Evolutionary conservation across 2,113 vertebrate species (phyloP).

Genomic region (Callaeas wilsoni): DNA sequence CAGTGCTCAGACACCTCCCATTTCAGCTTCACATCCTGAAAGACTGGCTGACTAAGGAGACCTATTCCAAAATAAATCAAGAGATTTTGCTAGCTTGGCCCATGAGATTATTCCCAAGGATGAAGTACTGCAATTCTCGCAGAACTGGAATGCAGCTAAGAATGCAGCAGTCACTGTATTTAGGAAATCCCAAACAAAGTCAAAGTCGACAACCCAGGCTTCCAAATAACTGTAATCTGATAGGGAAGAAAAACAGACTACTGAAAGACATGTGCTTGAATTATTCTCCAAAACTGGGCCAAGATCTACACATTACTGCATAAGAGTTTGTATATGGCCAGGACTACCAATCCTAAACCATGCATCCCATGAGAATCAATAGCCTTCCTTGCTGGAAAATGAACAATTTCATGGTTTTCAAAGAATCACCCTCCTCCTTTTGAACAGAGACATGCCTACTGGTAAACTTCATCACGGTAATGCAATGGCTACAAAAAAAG

Average conservation of each 20-base stretch:
- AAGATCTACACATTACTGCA: not conserved
- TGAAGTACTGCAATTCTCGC: not conserved
- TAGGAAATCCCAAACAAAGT: not conserved
- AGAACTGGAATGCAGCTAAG: not conserved
- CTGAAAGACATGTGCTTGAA: not conserved
- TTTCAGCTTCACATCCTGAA: not conserved
- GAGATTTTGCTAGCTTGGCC: not conserved
- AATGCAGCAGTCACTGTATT: not conserved
- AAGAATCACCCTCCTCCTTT: not conserved
- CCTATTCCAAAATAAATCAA: not conserved
- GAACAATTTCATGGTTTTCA: not conserved
- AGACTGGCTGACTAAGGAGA: not conserved
- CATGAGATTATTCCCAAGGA: not conserved
- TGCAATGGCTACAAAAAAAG: not conserved
- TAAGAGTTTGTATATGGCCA: not conserved
- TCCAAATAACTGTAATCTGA: not conserved
- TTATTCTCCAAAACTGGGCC: not conserved
- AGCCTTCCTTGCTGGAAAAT: not conserved
- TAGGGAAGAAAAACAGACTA: not conserved
- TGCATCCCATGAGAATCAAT: not conserved
- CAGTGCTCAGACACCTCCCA: not conserved
- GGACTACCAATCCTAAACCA: not conserved
- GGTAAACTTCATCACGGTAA: not conserved
- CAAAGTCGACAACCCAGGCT: not conserved
- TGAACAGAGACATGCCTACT: not conserved